Evolutionary conservation across 92 coral and sea anemone genomes (phyloP).

Genomic region (Porites evermanni): DNA sequence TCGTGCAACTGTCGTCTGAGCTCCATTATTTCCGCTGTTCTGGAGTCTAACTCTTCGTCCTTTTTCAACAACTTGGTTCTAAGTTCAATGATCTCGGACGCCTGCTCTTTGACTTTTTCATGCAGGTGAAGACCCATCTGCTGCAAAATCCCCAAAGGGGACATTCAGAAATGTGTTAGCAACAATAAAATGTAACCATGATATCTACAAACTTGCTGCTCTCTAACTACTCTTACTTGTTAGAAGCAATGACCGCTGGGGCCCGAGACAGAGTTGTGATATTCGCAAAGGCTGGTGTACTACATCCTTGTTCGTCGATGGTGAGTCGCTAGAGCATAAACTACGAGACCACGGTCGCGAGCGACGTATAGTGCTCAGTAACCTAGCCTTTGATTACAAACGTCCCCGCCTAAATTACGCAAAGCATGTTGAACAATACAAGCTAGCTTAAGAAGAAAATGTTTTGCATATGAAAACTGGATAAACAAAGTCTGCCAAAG

Average conservation of each 20-base stretch:
- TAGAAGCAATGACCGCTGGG: too few relatives aligned
- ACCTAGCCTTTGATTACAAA: too few relatives aligned
- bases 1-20: slow-evolving; percentile 77
- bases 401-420: too few relatives aligned
- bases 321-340: too few relatives aligned
- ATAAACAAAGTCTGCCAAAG: too few relatives aligned
- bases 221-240: not conserved
- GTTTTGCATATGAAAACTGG: too few relatives aligned
- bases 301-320: not conserved
- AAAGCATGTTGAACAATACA: too few relatives aligned
- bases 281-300: not conserved
- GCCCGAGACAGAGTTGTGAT: not conserved
- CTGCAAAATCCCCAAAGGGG: not conserved
- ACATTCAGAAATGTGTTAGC: not conserved
- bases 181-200: not conserved
- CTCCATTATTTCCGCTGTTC: slow-evolving; percentile 57
- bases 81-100: slow-evolving; percentile 75
- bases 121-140: slow-evolving; percentile 56
- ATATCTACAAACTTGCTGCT: not conserved
- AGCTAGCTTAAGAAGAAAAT: too few relatives aligned
- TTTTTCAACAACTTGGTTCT: slow-evolving; percentile 67
- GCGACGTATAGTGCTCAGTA: too few relatives aligned
- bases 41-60: slow-evolving; percentile 74
- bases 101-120: slow-evolving; percentile 77
- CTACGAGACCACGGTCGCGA: too few relatives aligned